Evolutionary conservation across 2,797 vertebrate genomes (phyloP).

Genomic region (Pelodytes ibericus): DNA sequence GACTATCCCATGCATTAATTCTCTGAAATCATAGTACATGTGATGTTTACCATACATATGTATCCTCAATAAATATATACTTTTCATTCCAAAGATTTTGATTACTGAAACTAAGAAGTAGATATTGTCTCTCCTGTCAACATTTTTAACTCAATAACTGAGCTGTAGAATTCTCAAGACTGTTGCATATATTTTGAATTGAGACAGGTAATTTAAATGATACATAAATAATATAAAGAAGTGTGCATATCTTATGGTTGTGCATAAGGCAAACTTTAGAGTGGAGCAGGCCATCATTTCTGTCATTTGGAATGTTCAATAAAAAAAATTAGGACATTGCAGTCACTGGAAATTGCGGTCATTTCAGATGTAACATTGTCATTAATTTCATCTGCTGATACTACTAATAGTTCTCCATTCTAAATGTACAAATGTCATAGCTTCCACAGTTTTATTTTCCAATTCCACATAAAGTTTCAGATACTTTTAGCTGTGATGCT

Average conservation of each 20-base stretch:
- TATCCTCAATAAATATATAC: no score
- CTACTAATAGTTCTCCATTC: neutral
- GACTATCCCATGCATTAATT: no score
- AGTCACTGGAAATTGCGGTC: slow-evolving; percentile 2
- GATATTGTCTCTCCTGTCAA: no score
- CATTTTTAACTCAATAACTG: no score
- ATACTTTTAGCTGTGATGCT: neutral
- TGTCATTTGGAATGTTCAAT: neutral
- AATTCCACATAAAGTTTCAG: no score
- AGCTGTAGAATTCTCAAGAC: slow-evolving; percentile 12
- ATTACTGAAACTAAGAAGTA: no score
- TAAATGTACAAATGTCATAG: no score
- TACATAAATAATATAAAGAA: slow-evolving; percentile 27
- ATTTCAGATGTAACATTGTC: neutral
- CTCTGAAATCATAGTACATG: no score
- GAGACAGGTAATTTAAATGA: slow-evolving; percentile 17
- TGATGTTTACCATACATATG: no score
- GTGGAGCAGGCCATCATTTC: slow-evolving; percentile 13
- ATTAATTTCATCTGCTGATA: neutral
- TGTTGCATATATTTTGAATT: neutral
- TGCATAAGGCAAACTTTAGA: slow-evolving; percentile 21
- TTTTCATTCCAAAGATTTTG: no score
- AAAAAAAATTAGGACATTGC: slow-evolving; percentile 5
- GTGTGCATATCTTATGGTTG: slow-evolving; percentile 11
- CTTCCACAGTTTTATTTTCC: no score